These are phyloP conservation scores for Chiloscyllium plagiosum DNA, from an alignment of 2,113 vertebrate species.

Conservation along the genomic window DNA sequence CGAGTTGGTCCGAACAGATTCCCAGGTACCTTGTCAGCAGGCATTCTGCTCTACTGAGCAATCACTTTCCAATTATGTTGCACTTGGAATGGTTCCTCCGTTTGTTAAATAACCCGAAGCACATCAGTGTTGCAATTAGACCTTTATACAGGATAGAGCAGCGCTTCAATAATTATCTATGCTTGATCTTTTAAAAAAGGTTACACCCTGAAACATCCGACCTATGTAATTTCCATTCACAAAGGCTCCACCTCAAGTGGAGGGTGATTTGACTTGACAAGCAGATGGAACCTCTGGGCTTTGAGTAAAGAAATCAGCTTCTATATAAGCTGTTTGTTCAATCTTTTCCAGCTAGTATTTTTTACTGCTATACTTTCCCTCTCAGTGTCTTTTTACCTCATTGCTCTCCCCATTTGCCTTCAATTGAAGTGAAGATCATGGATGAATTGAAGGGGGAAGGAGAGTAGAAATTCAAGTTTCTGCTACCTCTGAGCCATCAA, in stretches of 20 bases:
- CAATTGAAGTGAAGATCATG: neutral
- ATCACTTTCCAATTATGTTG: neutral
- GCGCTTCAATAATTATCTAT: neutral
- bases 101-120: neutral
- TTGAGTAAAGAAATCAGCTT: too few species aligned
- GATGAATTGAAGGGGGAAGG: neutral
- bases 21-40: neutral
- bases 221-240: neutral
- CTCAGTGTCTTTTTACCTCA: neutral
- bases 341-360: neutral
- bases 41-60: neutral
- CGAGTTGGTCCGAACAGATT: neutral
- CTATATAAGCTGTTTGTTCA: neutral
- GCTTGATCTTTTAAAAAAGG: neutral
- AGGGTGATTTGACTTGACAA: neutral
- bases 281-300: neutral
- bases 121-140: neutral
- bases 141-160: neutral
- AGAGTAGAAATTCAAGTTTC: neutral
- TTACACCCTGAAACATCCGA: neutral
- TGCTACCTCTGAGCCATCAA: too few species aligned
- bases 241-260: neutral
- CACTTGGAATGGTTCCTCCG: neutral
- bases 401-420: neutral
- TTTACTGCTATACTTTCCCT: neutral